Base-by-base conservation (phyloP, 1,140 invertebrate genomes). In the Triops longicaudatus region DNA sequence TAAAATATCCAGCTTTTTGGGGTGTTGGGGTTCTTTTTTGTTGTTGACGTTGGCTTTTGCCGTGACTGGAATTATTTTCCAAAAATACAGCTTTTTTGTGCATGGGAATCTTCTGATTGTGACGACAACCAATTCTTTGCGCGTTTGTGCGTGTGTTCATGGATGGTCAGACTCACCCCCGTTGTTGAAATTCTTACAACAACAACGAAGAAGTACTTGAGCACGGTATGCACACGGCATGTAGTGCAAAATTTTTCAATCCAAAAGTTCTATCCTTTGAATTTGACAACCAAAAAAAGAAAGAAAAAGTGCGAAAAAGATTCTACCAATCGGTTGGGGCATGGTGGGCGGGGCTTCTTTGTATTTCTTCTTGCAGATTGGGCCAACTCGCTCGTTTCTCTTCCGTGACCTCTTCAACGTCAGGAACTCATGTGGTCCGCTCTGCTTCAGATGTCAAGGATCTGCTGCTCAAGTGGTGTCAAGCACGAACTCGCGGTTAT, bases 381-480 rank as follows among this genome's bases (percentile, higher is more conserved):
- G 50, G 50, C 50, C 50, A 63, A 3, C 22, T 63, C 50, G 50
- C 50, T 63, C 50, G 50, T 63, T 63, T 63, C 50, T 63, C 50
- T 63, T 63, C 50, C 50, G 50, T 63, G 50, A 63, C 50, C 14
- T 63, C 50, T 63, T 63, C 50, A 22, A 63, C 50, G 17, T 10
- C 50, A 22, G 50, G 50, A 63, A 63, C 50, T 22, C 14, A 63
- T 63, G 88, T 95, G 85, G 90, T 89, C 85, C 88, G 92, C 84
- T 95, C 92, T 86, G 94, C 95, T 80, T 91, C 89, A 84, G 92
- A 93, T 86, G 95, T 97, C 85, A 98, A 98, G 90, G 94, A 98
- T 84, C 90, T 95, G 85, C 89, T 98, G 82, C 89, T 98, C 84
- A 89, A 92, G 84, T 98, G 97, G 97, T 95, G 93, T 87, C 93